Conservation (phyloP, 2,797 vertebrate genomes). For the Phalloptychus januarius region DNA sequence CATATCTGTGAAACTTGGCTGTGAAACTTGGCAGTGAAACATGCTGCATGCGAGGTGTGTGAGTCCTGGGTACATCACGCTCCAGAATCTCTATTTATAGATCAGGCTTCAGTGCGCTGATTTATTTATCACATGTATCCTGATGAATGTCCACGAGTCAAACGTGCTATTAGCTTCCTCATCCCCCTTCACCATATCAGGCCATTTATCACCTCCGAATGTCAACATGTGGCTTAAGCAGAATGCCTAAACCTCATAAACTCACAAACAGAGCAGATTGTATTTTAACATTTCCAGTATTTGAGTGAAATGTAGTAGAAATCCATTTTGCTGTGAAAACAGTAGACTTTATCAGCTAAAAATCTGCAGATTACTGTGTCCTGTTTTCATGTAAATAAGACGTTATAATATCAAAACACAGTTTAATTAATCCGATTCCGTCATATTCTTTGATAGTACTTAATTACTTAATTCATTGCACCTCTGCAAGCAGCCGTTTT, state of each 20-base stretch:
- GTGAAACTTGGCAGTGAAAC: slow-evolving; percentile 48
- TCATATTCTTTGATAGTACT: not conserved
- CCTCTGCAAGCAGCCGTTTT: slow-evolving; percentile 4
- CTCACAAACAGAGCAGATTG: not conserved
- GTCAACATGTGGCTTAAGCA: not conserved
- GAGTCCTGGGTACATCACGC: slow-evolving; percentile 60
- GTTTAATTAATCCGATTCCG: not conserved
- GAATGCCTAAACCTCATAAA: not conserved
- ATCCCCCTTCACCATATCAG: slow-evolving; percentile 1
- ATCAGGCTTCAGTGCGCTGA: slow-evolving; percentile 34
- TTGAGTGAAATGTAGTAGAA: not conserved
- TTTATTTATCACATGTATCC: slow-evolving; percentile 61
- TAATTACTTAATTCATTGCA: slow-evolving; percentile 9
- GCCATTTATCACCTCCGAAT: not conserved
- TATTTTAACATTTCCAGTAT: not conserved
- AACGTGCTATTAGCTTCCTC: not conserved
- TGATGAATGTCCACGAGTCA: slow-evolving; percentile 14
- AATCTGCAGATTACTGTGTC: not conserved
- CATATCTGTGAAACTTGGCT: slow-evolving; percentile 31
- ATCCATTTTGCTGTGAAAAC: not conserved
- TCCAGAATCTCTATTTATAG: slow-evolving; percentile 64
- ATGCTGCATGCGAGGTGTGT: slow-evolving; percentile 41
- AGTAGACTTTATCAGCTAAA: not conserved
- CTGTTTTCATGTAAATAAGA: not conserved
- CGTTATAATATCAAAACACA: not conserved